These are phyloP conservation scores for Ivindomyrus marchei DNA, from an alignment of 2,113 vertebrate genomes.

Conservation along the genomic window DNA sequence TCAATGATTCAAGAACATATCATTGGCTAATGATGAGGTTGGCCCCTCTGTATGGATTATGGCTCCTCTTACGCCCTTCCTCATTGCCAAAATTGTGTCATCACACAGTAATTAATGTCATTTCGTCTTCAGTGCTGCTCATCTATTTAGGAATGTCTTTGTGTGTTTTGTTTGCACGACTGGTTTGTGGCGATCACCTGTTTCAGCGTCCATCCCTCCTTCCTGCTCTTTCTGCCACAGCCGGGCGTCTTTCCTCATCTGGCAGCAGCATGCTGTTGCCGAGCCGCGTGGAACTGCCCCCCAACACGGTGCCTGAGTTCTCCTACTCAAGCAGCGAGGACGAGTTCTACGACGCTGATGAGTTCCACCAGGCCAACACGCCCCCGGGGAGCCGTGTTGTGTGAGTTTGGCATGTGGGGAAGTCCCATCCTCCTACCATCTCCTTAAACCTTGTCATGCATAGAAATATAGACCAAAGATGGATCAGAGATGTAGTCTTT, in stretches of 20 bases:
- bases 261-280: constrained; percentile 87
- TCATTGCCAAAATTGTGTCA: background rate
- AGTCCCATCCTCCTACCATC: too few species aligned
- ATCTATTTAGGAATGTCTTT: background rate
- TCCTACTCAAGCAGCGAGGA: constrained; percentile 98
- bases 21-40: background rate
- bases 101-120: background rate
- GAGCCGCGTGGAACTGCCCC: constrained; percentile 83
- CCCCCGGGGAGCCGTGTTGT: constrained; percentile 85
- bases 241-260: constrained; percentile 83
- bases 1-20: background rate
- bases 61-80: background rate
- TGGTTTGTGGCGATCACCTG: background rate
- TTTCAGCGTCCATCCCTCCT: background rate
- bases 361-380: constrained; percentile 86
- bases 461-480: background rate
- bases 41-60: background rate
- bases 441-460: background rate
- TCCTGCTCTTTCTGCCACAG: constrained; percentile 44
- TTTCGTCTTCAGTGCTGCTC: background rate
- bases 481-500: background rate
- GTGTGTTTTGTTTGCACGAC: background rate
- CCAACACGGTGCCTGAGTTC: constrained; percentile 92
- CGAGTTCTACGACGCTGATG: constrained; percentile 97
- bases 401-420: constrained; percentile 60